phyloP scores from a whole-genome alignment of 2,888 invertebrate genomes.

The Drosophila kambysellisi region DNA sequence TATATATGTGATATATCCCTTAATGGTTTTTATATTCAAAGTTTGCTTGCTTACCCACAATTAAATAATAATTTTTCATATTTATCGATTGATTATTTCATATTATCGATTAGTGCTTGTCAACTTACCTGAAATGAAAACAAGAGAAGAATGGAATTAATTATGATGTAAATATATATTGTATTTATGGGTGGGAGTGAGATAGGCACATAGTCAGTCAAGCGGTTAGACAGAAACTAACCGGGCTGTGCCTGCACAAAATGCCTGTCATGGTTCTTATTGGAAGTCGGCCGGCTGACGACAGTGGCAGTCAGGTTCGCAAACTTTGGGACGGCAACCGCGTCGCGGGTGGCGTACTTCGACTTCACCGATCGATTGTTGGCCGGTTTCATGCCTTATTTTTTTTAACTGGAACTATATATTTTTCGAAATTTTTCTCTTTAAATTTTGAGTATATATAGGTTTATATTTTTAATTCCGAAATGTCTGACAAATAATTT shows the following conservation, averaged over 20 bases:
- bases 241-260: constrained; percentile 44
- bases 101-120: constrained; percentile 1
- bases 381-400: constrained; percentile 26
- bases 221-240: constrained; percentile 34
- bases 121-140: constrained; percentile 68
- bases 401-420: constrained; percentile 8
- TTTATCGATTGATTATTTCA: constrained; percentile 5
- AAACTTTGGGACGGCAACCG: constrained; percentile 17
- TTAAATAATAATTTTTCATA: not conserved
- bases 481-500: constrained; percentile 35
- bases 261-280: constrained; percentile 37
- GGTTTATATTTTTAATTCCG: not conserved
- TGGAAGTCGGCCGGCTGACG: constrained; percentile 9
- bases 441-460: not conserved
- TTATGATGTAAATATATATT: not conserved
- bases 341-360: constrained; percentile 37
- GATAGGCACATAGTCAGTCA: not conserved
- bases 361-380: constrained; percentile 28
- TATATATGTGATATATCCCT: not conserved
- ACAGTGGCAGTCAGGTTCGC: not conserved
- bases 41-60: constrained; percentile 50
- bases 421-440: not conserved
- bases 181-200: not conserved
- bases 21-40: constrained; percentile 7
- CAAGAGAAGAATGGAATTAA: constrained; percentile 12